phyloP scores from a whole-genome alignment of 1,140 invertebrate species.

The Pomacea maculata region DNA sequence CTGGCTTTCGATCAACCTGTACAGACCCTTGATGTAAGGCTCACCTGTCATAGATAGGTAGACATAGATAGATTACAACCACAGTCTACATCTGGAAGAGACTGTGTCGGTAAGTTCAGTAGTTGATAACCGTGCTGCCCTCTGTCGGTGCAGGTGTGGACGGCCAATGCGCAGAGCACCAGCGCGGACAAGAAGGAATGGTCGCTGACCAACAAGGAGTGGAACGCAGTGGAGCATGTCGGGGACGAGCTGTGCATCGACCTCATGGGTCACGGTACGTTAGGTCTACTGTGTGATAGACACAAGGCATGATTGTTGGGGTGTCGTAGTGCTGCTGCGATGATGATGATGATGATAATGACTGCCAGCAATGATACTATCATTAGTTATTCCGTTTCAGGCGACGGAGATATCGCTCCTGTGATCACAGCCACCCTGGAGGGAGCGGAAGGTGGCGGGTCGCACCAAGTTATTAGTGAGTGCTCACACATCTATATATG shows the following conservation, averaged over 20 bases:
- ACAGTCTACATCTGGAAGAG: neutral
- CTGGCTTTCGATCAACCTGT: slow-evolving; percentile 16
- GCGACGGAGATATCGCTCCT: neutral
- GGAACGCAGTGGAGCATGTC: slow-evolving; percentile 21
- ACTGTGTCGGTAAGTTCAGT: too few relatives aligned
- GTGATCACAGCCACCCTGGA: neutral
- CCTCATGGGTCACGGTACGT: slow-evolving; percentile 21
- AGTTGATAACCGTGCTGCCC: neutral
- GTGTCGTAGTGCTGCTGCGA: too few relatives aligned
- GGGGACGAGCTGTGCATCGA: slow-evolving; percentile 21
- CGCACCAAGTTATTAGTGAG: too few relatives aligned
- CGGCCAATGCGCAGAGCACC: slow-evolving; percentile 9
- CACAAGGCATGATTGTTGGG: too few relatives aligned
- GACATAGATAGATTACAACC: neutral
- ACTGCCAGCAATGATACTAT: too few relatives aligned
- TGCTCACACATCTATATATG: too few relatives aligned
- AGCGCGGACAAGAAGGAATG: slow-evolving; percentile 12
- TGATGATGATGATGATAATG: too few relatives aligned
- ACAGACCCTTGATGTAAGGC: slow-evolving; percentile 12
- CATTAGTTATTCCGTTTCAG: neutral
- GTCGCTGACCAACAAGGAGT: slow-evolving; percentile 19
- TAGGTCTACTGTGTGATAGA: too few relatives aligned
- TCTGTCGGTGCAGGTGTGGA: slow-evolving; percentile 13
- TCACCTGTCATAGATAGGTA: neutral
- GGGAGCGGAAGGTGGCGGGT: neutral